phyloP scores from a whole-genome alignment of 2,888 invertebrate genomes.

The Cryptosula pallasiana region DNA sequence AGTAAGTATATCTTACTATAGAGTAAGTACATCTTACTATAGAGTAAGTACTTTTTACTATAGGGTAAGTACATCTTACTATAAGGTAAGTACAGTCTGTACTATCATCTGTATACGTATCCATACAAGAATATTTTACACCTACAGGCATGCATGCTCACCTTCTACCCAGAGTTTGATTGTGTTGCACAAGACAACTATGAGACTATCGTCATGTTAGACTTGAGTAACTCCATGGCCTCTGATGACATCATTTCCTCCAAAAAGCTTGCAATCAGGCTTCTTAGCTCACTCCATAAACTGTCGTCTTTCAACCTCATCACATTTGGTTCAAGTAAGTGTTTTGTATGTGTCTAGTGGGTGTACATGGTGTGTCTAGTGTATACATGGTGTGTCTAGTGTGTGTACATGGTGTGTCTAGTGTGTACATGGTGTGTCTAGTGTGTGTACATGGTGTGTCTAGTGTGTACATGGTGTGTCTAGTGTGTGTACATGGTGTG shows the following conservation, averaged over 20 bases:
- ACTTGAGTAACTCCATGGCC: conserved; percentile 55
- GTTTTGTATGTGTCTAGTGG: neutral
- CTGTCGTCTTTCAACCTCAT: conserved; percentile 53
- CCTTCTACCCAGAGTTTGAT: conserved; percentile 55
- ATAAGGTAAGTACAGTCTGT: no score
- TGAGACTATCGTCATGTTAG: conserved; percentile 49
- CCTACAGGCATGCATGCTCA: conserved; percentile 53
- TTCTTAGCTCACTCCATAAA: conserved; percentile 45
- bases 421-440: no score
- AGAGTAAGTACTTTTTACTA: no score
- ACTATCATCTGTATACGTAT: no score
- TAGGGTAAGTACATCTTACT: no score
- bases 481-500: conserved; percentile 25
- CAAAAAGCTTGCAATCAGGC: conserved; percentile 43
- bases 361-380: neutral
- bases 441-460: no score
- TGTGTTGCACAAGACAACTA: conserved; percentile 35
- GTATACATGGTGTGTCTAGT: neutral
- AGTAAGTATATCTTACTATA: no score
- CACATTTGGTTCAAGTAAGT: conserved; percentile 50
- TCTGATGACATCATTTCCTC: conserved; percentile 41
- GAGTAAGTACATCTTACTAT: no score
- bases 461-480: no score
- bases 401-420: no score
- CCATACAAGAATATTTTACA: no score